Evolutionary conservation across 1,140 invertebrate species (phyloP).

Genomic region (Drosophila fuyamai): DNA sequence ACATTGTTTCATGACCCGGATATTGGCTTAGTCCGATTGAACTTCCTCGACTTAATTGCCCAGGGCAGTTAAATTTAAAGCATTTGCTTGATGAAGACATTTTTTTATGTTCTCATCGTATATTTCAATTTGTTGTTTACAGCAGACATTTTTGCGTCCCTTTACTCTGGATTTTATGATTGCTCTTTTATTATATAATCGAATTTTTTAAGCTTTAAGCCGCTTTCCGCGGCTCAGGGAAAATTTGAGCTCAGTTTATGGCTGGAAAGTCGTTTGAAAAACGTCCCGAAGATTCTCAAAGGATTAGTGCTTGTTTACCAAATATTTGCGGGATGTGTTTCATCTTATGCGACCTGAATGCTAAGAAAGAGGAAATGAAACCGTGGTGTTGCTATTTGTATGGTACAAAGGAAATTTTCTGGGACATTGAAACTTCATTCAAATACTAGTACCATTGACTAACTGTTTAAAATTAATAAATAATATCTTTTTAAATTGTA

Average conservation of each 20-base stretch:
- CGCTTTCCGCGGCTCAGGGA: slow-evolving; percentile 28
- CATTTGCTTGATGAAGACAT: slow-evolving; percentile 58
- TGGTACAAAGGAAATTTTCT: no score
- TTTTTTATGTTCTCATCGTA: slow-evolving; percentile 45
- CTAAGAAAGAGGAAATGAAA: neutral
- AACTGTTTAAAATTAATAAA: no score
- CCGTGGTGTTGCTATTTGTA: neutral
- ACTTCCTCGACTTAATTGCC: slow-evolving; percentile 61
- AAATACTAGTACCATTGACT: no score
- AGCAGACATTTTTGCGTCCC: slow-evolving; percentile 19
- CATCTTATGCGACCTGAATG: slow-evolving; percentile 1
- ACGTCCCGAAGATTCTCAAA: slow-evolving; percentile 32
- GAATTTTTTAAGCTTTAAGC: slow-evolving; percentile 50
- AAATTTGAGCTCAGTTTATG: slow-evolving; percentile 32
- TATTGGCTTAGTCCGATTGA: slow-evolving; percentile 54
- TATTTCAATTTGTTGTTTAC: slow-evolving; percentile 69
- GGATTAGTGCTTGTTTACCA: slow-evolving; percentile 57
- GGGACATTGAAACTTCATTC: no score
- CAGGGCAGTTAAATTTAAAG: slow-evolving; percentile 35
- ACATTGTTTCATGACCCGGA: slow-evolving; percentile 60
- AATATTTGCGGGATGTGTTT: slow-evolving; percentile 39
- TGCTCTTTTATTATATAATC: slow-evolving; percentile 52
- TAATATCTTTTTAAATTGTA: no score
- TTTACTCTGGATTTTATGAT: slow-evolving; percentile 21
- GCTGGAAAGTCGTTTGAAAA: slow-evolving; percentile 29